Evolutionary conservation across 2,797 vertebrate genomes (phyloP), one percentile per base, ranked within the genome.

Genomic region (Hippocampus kuda): DNA sequence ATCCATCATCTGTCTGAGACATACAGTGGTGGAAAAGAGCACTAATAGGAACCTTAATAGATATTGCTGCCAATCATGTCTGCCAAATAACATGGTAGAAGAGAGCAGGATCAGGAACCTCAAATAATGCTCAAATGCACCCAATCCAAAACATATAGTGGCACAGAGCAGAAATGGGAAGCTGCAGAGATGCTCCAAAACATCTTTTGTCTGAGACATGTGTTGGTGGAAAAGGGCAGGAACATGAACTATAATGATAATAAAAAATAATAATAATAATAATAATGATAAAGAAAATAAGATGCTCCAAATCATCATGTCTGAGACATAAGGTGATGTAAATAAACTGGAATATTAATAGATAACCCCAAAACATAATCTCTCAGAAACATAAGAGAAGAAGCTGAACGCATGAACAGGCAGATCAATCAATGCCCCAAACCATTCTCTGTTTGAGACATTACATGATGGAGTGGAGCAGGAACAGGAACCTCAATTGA

Each of bases 61-160:
- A 18, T 51, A 13, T 8, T 51, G 18, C 20, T 6, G 6, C 7
- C 20, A 6, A 51, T 18, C n/a, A 10, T 54, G 53, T 54, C 1
- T 24, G 10, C 7, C n/a, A 54, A 10, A 24, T 54, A 24, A 54
- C 8, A 54, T 24, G 2, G 53, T 54, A 16, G 9, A 24, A 8
- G n/a, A 54, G 7, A 54, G 22, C 53, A 54, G n/a, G n/a, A 24
- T 24, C 8, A 54, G 53, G 53, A 54, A 54, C 20, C 6, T 51
- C 49, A 51, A 51, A 8, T 6, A 20, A 51, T 22, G 18, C 49
- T 51, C 2, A 20, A 49, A 51, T 51, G 83, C 82, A 72, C 2
- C 44, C 44, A 15, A 10, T 51, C 18, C 20, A 3, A 20, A 6
- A 51, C 18, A 22, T 51, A 51, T 22, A 7, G 49, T 51, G 49